Base-by-base conservation (phyloP, 2,113 vertebrate genomes). In the Elephas maximus region DNA sequence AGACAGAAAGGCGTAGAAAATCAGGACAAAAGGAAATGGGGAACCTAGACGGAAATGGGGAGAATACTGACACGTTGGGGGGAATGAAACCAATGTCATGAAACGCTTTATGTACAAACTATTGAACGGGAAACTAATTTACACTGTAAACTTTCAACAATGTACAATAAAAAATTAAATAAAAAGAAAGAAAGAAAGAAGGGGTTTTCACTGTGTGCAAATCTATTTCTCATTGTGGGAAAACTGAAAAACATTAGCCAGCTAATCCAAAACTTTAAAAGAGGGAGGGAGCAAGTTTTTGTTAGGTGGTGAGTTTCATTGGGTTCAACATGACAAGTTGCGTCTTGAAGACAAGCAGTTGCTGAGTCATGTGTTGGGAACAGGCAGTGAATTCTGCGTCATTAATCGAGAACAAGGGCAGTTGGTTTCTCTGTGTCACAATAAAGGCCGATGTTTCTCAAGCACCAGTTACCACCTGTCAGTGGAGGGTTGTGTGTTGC, bases 261-360 rank as follows among this genome's bases (percentile, higher is more conserved):
- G 80, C 74, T 48, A 89, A 89, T 53, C 51, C 20, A 88, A 81
- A 88, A 78, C 23, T 83, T 71, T 77, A 45, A 65, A 96, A 94
- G 84, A 90, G 37, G 53, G 65, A 85, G 88, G 21, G 62, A 92
- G 17, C 41, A 73, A 57, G 57, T 76, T 85, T 94, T 85, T 88
- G 28, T 76, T 60, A 83, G 73, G 62, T 51, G 30, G 63, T 73
- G 84, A 89, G n/a, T 92, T 63, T 94, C 57, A 89, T 71, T 65
- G 73, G 30, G 24, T 67, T 80, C 15, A 33, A 37, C 17, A 21
- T 26, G 45, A 74, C 85, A 80, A 48, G 89, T 63, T 5, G 24
- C 67, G 41, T 21, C 26, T 44, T 33, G 71, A 80, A 80, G 93
- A 78, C 53, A 79, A 74, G 37, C 0, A 2, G 37, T 9, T 15